Evolutionary conservation across 2,888 invertebrate species (phyloP), one percentile per base, ranked within the genome.

Genomic region (Tetragonisca angustula): DNA sequence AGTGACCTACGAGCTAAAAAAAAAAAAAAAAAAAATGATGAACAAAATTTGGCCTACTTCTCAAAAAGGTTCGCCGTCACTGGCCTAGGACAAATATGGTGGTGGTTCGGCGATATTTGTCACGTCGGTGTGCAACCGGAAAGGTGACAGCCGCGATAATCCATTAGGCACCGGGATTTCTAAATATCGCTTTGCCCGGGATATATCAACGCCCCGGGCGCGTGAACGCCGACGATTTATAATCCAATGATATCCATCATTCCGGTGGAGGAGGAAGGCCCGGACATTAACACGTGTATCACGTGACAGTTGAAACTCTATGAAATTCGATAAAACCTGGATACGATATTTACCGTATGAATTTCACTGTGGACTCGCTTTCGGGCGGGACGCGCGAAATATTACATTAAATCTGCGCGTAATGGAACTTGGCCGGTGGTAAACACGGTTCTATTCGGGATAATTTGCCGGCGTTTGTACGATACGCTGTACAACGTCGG

Each of bases 131-230:
- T 21, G 32, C 32, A 4, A 4, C 32, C 32, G 32, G 32, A 83
- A 84, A 83, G 77, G 65, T 75, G 83, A 75, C 84, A 83, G 71
- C 50, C 17, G 52, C 43, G 43, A 43, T 75, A 43, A 83, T 84
- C 75, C 77, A 83, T 83, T 84, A 84, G 69, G 78, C 62, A 56
- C 59, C 32, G 59, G 73, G 43, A 83, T 78, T 84, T 83, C 71
- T 78, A 84, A 83, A 84, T 78, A 84, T 83, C 83, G 83, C 75
- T 78, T 78, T 83, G 77, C 71, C 70, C 67, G 17, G 61, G 65
- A 32, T 4, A 70, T 67, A 78, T 71, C 77, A 56, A 61, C 75
- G 77, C 68, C 78, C 67, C 19, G 43, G 24, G 2, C 50, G 65
- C 43, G 70, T 32, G 24, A 43, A 43, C 43, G 43, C 43, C 83